phyloP scores from a whole-genome alignment of 2,113 vertebrate genomes.

The Gasterosteus nipponicus region DNA sequence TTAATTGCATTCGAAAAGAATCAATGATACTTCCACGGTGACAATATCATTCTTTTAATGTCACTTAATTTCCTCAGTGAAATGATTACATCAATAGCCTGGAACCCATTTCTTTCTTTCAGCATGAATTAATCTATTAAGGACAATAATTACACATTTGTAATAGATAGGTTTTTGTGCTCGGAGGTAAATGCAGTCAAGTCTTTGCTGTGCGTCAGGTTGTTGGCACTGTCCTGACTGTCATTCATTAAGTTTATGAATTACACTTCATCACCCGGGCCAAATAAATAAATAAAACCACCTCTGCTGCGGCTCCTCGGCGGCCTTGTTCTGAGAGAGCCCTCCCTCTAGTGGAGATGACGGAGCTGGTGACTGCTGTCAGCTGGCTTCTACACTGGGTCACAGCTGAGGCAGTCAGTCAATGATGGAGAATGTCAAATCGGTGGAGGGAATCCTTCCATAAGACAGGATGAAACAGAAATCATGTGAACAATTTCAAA shows the following conservation, averaged over 20 bases:
- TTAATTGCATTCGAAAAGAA: conserved; percentile 79
- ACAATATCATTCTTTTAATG: conserved; percentile 80
- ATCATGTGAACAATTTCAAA: background rate
- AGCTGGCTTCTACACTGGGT: conserved; percentile 40
- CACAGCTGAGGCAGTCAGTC: conserved; percentile 48
- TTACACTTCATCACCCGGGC: conserved; percentile 48
- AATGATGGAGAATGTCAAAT: conserved; percentile 23
- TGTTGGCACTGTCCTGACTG: conserved; percentile 68
- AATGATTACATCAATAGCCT: conserved; percentile 78
- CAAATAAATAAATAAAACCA: conserved; percentile 64
- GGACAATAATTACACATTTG: conserved; percentile 75
- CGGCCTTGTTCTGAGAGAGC: conserved; percentile 77
- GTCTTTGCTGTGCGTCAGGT: conserved; percentile 57
- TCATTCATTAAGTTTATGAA: conserved; percentile 76
- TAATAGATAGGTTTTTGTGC: conserved; percentile 70
- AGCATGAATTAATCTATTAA: conserved; percentile 78
- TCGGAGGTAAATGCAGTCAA: conserved; percentile 51
- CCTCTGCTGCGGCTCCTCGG: conserved; percentile 59
- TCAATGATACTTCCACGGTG: conserved; percentile 78
- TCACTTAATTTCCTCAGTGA: conserved; percentile 77
- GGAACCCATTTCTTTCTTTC: conserved; percentile 76
- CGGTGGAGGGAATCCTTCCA: conserved; percentile 3
- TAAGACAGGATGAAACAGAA: background rate
- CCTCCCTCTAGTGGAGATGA: conserved; percentile 84
- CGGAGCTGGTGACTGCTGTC: conserved; percentile 56